phyloP scores from a whole-genome alignment of 2,113 vertebrate genomes.

The Xenus cinereus region DNA sequence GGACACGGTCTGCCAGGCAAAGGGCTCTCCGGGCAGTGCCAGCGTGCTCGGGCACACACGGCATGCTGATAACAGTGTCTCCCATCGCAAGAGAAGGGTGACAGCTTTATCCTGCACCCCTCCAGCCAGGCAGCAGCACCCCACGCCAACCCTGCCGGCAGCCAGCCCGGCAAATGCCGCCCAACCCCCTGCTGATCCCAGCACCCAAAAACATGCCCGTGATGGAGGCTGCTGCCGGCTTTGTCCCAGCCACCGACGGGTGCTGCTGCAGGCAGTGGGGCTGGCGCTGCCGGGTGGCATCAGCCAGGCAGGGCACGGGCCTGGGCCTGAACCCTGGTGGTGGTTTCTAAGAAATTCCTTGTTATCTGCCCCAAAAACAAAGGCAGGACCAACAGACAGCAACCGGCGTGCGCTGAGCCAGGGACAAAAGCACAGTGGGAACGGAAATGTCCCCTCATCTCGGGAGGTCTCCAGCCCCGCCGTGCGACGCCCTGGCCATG shows the following conservation, averaged over 20 bases:
- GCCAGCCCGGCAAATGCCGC: background rate
- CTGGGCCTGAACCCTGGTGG: background rate
- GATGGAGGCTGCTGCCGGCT: background rate
- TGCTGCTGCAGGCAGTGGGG: background rate
- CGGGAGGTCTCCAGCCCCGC: background rate
- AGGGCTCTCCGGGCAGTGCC: background rate
- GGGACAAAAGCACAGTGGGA: background rate
- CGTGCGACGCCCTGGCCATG: rapidly evolving
- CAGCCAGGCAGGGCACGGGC: background rate
- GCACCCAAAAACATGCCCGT: background rate
- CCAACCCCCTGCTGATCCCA: background rate
- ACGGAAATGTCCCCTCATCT: background rate
- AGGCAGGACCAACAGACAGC: background rate
- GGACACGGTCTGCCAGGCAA: background rate
- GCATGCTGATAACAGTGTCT: background rate
- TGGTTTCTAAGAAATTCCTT: background rate
- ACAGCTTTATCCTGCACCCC: background rate
- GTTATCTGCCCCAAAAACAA: background rate
- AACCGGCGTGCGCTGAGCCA: background rate
- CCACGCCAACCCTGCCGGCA: background rate
- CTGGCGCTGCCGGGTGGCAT: background rate
- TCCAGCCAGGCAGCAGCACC: background rate
- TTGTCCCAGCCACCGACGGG: background rate
- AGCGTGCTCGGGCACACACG: background rate
- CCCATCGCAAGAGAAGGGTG: background rate